Conservation (phyloP, 2,888 invertebrate species). For the Tholera decimalis region DNA sequence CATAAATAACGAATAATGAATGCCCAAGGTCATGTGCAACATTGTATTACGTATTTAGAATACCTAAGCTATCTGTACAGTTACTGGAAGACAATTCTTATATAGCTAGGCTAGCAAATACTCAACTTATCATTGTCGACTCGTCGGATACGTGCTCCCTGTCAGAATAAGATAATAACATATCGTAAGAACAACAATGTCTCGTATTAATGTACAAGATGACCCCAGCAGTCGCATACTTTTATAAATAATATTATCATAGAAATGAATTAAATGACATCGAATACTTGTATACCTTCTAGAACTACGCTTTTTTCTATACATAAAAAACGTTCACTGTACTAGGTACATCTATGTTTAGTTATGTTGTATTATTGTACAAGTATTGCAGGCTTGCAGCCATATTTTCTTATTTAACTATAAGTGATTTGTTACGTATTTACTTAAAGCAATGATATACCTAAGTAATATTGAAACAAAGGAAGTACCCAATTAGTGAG, state of each 20-base stretch:
- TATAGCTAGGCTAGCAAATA: slow-evolving; percentile 16
- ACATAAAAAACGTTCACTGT: too few relatives aligned
- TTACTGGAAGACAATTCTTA: slow-evolving; percentile 13
- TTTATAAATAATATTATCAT: slow-evolving; percentile 22
- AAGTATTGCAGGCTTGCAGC: not conserved
- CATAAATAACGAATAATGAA: slow-evolving; percentile 14
- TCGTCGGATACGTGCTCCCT: slow-evolving; percentile 20
- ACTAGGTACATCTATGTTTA: too few relatives aligned
- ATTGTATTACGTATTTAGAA: slow-evolving; percentile 17
- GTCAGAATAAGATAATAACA: slow-evolving; percentile 16
- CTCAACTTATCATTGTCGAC: slow-evolving; percentile 15
- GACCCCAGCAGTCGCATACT: slow-evolving; percentile 29
- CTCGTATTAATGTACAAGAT: slow-evolving; percentile 13
- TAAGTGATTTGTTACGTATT: not conserved
- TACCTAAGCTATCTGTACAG: slow-evolving; percentile 14
- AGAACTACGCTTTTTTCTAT: too few relatives aligned
- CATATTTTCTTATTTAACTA: not conserved
- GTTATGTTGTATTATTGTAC: not conserved
- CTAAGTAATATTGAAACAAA: slow-evolving; percentile 1
- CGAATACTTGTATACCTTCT: not conserved
- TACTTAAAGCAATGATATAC: slow-evolving; percentile 12
- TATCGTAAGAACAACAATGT: slow-evolving; percentile 21
- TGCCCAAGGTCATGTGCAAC: slow-evolving; percentile 4
- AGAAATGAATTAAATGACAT: slow-evolving; percentile 20
- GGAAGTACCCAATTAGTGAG: not conserved